These are phyloP conservation scores for Patella caerulea DNA, from an alignment of 2,888 invertebrate genomes.

Conservation along the genomic window DNA sequence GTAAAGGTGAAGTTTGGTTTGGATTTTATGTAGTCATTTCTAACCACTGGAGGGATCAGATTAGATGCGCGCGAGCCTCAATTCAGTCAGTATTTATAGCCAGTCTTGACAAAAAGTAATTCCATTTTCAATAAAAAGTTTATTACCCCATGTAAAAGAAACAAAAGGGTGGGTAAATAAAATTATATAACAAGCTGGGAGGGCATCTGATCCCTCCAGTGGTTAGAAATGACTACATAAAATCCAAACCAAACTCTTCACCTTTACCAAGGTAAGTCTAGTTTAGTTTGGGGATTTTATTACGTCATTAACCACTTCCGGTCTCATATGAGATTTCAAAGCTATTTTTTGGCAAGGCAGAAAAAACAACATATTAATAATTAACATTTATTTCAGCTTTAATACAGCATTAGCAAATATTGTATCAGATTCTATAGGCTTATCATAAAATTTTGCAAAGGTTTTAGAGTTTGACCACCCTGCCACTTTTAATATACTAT, in stretches of 20 bases:
- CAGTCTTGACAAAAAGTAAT: background rate
- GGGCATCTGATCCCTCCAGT: conserved; percentile 32
- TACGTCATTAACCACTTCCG: conserved; percentile 33
- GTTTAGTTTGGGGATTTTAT: conserved; percentile 33
- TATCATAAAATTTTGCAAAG: conserved; percentile 25
- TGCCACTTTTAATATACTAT: too few relatives aligned
- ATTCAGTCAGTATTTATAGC: background rate
- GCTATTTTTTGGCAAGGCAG: background rate
- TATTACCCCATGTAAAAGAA: background rate
- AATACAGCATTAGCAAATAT: conserved; percentile 10
- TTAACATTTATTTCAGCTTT: background rate
- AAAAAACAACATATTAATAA: conserved; percentile 15
- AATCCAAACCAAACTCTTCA: conserved; percentile 34
- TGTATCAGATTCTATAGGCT: background rate
- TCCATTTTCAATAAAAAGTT: background rate
- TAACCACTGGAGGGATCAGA: conserved; percentile 28
- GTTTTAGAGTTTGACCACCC: conserved; percentile 25
- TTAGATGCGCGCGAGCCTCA: conserved; percentile 15
- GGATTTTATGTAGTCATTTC: conserved; percentile 33
- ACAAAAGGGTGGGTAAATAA: too few relatives aligned
- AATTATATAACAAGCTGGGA: background rate
- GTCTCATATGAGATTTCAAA: conserved; percentile 31
- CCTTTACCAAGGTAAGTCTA: conserved; percentile 28
- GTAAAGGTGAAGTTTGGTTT: conserved; percentile 31
- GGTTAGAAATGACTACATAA: conserved; percentile 29